Base-by-base conservation (phyloP, 2,113 vertebrate genomes). In the Paramisgurnus dabryanus region DNA sequence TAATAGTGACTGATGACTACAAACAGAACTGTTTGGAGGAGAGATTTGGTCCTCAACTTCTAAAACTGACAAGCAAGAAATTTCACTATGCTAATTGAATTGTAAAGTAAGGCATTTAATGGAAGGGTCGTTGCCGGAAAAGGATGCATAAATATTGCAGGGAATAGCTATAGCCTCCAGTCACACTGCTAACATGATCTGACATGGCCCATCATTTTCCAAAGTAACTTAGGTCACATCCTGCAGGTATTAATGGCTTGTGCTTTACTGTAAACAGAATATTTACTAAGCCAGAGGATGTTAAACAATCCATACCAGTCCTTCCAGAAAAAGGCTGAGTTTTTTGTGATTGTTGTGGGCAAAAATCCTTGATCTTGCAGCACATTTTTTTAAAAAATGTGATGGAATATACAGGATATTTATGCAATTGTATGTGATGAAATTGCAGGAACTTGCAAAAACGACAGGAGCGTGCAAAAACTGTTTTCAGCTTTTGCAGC, bases 81-180 rank as follows among this genome's bases (percentile, higher is more conserved):
- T 69, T 70, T 60, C 64, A 47, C 34, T 50, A 40, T 67, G 58
- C 22, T 83, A 83, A 85, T 61, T 79, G 60, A 81, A 83, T 74
- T 41, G 61, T 47, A 65, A 58, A 73, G 34, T 53, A 61, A 76
- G 60, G 67, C 22, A 8, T 74, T 75, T 53, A 43, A 47, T 70
- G 17, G 34, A 65, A 72, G 43, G 47, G 72, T 63, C 34, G 7
- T 11, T 58, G 60, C 60, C 41, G 17, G 43, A 13, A 57, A 45
- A 79, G 45, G 68, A 15, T 66, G 39, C 50, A 57, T 79, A 71
- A 83, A 79, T 83, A 76, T 81, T 47, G 55, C 22, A 53, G 73
- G 27, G 43, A 47, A 67, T 45, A 39, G 66, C 65, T 78, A 80
- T 78, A 57, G 81, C 43, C 80, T 82, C 50, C 50, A 76, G 76